Base-by-base conservation (phyloP, 2,797 vertebrate species). In the Coracias cyanogaster region DNA sequence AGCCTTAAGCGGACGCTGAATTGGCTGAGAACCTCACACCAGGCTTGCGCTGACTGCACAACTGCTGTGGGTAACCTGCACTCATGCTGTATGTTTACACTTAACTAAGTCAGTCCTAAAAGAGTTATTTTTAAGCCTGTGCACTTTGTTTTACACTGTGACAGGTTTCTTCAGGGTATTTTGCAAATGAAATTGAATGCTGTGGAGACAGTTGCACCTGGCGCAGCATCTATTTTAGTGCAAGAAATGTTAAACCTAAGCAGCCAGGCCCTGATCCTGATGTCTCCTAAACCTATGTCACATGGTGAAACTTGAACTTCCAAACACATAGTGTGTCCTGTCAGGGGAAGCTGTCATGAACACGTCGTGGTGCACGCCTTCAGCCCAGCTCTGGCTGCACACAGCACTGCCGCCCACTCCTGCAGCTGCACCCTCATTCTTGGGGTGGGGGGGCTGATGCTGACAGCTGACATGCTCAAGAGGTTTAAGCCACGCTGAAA, bases 131-230 rank as follows among this genome's bases (percentile, higher is more conserved):
- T 15, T 7, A 77, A 67, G 61, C 51, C 58, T 33, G 7, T 96
- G 98, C 94, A 96, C 98, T 98, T 98, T 67, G 92, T 96, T 97
- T 98, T 95, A 62, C 74, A 33, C 13, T 28, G 82, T 88, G 94
- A 92, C 93, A 61, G 86, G 88, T 91, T 94, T 96, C 78, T 91
- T 97, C 80, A 77, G 94, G 86, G 89, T 95, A 94, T 98, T 98
- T 98, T 97, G 95, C 94, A 94, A 96, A 90, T 90, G 98, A 97
- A 98, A 98, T 57, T 20, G 61, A 97, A 98, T 93, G 81, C 94
- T 8, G 83, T 78, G 90, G 95, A 95, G 98, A 96, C 97, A 93
- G 97, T 91, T 98, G 98, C 98, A 98, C 98, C 98, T 99, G 98
- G 98, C 65, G 77, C 60, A 19, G 96, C 86, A 83, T 94, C 97